Conservation (phyloP, 2,797 vertebrate species). For the Phyllotis vaccarum region DNA sequence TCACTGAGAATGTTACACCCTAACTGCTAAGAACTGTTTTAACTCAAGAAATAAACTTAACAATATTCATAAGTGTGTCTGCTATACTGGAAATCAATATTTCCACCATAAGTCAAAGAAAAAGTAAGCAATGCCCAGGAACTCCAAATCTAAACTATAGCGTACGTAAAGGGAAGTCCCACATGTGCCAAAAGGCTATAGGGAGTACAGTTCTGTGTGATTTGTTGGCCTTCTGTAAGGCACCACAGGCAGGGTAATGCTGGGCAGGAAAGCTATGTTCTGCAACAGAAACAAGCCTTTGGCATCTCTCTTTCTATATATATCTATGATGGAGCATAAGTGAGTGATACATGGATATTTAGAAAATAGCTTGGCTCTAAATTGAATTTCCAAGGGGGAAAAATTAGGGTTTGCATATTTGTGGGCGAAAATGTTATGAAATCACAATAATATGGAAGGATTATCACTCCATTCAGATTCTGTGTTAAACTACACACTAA, state of each 20-base stretch:
- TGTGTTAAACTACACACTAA: slow-evolving; percentile 38
- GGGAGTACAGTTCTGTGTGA: background rate
- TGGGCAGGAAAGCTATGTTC: slow-evolving; percentile 16
- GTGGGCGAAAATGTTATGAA: slow-evolving; percentile 63
- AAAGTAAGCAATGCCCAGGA: slow-evolving; percentile 23
- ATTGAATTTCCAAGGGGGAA: slow-evolving; percentile 61
- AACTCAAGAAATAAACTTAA: slow-evolving; percentile 56
- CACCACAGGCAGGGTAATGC: background rate
- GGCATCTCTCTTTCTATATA: background rate
- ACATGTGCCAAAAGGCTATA: slow-evolving; percentile 22
- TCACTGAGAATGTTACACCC: slow-evolving; percentile 7
- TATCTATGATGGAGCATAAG: background rate
- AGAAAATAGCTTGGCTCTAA: slow-evolving; percentile 54
- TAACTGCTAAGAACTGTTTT: slow-evolving; percentile 29
- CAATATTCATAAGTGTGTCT: slow-evolving; percentile 1
- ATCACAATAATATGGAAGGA: slow-evolving; percentile 60
- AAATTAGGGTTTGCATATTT: slow-evolving; percentile 46
- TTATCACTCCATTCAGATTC: slow-evolving; percentile 36
- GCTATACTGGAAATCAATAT: slow-evolving; percentile 40
- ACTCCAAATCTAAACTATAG: slow-evolving; percentile 55
- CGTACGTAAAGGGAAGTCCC: slow-evolving; percentile 6
- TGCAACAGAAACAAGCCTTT: slow-evolving; percentile 24
- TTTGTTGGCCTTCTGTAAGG: slow-evolving; percentile 34
- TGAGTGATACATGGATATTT: slow-evolving; percentile 38
- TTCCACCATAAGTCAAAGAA: background rate